Conservation (phyloP, 1,140 invertebrate species). For the Cataglyphis hispanica region DNA sequence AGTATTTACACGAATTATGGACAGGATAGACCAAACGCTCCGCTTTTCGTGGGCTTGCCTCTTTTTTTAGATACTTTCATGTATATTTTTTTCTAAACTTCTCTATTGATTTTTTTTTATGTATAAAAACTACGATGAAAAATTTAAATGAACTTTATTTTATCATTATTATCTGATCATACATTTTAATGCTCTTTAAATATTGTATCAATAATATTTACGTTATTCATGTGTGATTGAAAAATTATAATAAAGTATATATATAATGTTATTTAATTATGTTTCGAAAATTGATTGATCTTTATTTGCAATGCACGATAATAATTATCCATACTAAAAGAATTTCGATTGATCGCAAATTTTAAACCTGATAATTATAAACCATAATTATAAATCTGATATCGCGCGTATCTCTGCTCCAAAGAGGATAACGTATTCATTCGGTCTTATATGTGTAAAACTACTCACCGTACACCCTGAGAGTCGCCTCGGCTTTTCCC, state of each 20-base stretch:
- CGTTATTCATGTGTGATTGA: neutral
- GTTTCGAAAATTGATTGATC: neutral
- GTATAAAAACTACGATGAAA: neutral
- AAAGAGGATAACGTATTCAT: slow-evolving; percentile 29
- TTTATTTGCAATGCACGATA: neutral
- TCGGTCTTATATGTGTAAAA: neutral
- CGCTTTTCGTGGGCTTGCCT: neutral
- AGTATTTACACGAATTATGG: slow-evolving; percentile 24
- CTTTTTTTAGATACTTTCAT: neutral
- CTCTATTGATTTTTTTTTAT: slow-evolving; percentile 16
- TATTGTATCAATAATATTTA: neutral
- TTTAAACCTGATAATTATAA: no score
- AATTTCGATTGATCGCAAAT: slow-evolving; percentile 12
- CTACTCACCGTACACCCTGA: slow-evolving; percentile 90
- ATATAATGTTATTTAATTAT: neutral
- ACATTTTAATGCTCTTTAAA: neutral
- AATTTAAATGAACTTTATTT: neutral
- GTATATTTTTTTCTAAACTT: slow-evolving; percentile 6
- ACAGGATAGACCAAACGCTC: neutral
- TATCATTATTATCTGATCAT: no score
- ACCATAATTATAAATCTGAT: neutral
- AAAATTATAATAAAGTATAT: neutral
- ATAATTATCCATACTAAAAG: neutral
- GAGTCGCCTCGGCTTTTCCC: slow-evolving; percentile 90
- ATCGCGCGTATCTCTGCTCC: neutral